Percentiles rank a stretch among this genome's conserved stretches.
Conservation (phyloP, 2,888 invertebrate species). For the Eupeodes luniger region DNA sequence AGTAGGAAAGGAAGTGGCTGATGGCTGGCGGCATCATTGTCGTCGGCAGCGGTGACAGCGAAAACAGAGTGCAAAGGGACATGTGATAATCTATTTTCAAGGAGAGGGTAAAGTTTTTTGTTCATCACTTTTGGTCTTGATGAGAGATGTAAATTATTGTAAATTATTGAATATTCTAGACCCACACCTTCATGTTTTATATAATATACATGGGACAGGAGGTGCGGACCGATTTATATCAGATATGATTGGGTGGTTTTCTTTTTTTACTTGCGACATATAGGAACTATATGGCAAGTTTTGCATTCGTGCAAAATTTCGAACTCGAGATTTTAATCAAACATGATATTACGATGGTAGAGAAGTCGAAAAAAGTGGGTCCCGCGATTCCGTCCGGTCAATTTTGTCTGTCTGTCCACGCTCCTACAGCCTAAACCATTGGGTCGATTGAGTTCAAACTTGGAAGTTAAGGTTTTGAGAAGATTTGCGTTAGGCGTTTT, state of each 20-base stretch:
- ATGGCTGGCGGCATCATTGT: neutral
- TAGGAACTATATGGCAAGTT: no score
- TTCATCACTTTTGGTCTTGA: slow-evolving; percentile 34
- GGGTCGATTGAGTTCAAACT: no score
- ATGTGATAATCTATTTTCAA: slow-evolving; percentile 51
- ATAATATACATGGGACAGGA: neutral
- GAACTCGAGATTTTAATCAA: no score
- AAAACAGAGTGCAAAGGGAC: slow-evolving; percentile 20
- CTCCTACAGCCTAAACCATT: no score
- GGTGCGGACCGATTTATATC: slow-evolving; percentile 30
- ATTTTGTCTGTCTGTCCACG: no score
- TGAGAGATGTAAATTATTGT: slow-evolving; percentile 25
- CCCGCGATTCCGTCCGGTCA: no score
- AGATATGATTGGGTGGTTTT: slow-evolving; percentile 19
- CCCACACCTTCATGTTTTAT: slow-evolving; percentile 6
- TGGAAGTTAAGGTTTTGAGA: no score
- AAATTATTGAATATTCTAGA: slow-evolving; percentile 20
- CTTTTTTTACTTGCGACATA: neutral
- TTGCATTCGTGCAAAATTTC: no score
- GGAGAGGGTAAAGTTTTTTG: slow-evolving; percentile 32
- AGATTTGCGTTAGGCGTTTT: no score
- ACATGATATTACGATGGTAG: no score
- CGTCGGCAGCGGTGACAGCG: slow-evolving; percentile 8
- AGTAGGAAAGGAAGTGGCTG: neutral
- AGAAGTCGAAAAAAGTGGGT: no score